Base-by-base conservation (phyloP, 2,888 invertebrate species). In the Amphiduros pacificus region DNA sequence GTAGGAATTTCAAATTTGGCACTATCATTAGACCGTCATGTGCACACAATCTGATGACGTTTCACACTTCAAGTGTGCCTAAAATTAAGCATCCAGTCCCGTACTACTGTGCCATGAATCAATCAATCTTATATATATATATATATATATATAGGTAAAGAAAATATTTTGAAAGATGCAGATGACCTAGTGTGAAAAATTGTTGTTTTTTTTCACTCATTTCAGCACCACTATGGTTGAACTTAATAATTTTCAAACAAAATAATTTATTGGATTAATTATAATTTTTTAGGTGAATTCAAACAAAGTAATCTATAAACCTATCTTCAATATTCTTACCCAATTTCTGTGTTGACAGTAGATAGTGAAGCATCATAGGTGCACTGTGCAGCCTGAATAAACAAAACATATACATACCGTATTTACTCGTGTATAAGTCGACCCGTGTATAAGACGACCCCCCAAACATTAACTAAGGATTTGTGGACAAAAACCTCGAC, bases 331-430 rank as follows among this genome's bases (percentile, higher is more conserved):
- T 11, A 24, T 31, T 64, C 75, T 66, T 72, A 79, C 77, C 80
- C 80, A 17, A 78, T 75, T 26, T 73, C 62, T 9, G 84, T 84
- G 17, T 50, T 56, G 36, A 75, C 72, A 60, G 77, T 71, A 65
- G 81, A 79, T 26, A 77, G 77, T 20, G 78, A 78, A 1, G 87
- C 85, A 68, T 86, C 83, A 73, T 83, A 87, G 2, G 77, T 75
- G 70, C 81, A 81, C 57, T 75, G 60, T 1, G 73, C 77, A 63
- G 69, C 66, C 75, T 77, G 50, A 32, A 6, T 41, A 44, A 48
- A 27, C n/a, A n/a, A n/a, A n/a, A n/a, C n/a, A n/a, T n/a, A n/a
- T n/a, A n/a, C n/a, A n/a, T n/a, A n/a, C n/a, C n/a, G n/a, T n/a
- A n/a, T n/a, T n/a, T n/a, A n/a, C n/a, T n/a, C n/a, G n/a, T n/a